Evolutionary conservation across 2,113 vertebrate species (phyloP).

Genomic region (Dipodomys stephensi): DNA sequence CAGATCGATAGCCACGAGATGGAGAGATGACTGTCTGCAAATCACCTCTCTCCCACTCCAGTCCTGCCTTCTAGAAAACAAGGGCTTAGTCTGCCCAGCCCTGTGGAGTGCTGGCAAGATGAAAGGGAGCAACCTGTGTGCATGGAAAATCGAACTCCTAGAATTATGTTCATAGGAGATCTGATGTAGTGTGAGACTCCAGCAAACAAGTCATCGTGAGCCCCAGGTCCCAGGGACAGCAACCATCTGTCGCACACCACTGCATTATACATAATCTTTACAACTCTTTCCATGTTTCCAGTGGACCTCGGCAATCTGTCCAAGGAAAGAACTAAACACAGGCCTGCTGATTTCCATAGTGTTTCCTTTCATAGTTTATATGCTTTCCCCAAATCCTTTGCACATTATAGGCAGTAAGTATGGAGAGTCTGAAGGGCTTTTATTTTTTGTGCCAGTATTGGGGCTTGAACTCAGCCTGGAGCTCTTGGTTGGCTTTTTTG

Average conservation of each 20-base stretch:
- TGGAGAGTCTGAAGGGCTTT: background rate
- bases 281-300: background rate
- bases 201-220: background rate
- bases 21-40: background rate
- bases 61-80: background rate
- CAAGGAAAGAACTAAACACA: background rate
- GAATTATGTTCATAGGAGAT: background rate
- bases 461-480: too few relatives aligned
- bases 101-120: background rate
- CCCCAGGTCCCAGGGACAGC: background rate
- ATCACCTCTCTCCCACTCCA: background rate
- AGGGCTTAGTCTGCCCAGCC: background rate
- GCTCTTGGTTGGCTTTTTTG: too few relatives aligned
- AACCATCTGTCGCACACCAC: background rate
- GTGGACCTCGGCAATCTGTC: slow-evolving; percentile 7
- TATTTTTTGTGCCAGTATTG: background rate
- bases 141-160: background rate
- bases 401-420: background rate
- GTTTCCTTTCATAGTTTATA: background rate
- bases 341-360: background rate
- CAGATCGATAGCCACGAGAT: background rate
- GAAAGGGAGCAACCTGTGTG: background rate
- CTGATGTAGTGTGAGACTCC: background rate
- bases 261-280: background rate
- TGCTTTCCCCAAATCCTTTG: background rate